These are phyloP conservation scores for Nomada hirtipes DNA, from an alignment of 2,888 invertebrate species.

Conservation along the genomic window DNA sequence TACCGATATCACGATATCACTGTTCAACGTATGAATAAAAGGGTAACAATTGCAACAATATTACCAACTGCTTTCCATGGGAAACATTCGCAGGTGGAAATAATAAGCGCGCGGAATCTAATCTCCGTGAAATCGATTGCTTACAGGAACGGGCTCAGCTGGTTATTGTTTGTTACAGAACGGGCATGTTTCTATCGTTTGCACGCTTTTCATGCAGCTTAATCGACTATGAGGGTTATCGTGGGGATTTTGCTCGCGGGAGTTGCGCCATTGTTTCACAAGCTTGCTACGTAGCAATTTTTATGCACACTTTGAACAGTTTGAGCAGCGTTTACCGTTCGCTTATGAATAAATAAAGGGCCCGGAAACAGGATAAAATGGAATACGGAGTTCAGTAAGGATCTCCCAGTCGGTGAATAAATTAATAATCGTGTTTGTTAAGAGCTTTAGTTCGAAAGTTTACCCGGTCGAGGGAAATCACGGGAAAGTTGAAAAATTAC, in stretches of 20 bases:
- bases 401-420: constrained; percentile 23
- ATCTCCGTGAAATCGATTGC: background rate
- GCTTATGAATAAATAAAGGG: constrained; percentile 32
- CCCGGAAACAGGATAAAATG: constrained; percentile 25
- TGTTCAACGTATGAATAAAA: no score
- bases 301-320: background rate
- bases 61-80: background rate
- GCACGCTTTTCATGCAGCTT: background rate
- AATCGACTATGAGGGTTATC: background rate
- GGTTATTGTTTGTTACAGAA: background rate
- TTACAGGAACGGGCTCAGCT: background rate
- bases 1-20: no score
- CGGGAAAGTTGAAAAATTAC: no score
- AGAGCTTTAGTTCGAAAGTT: background rate
- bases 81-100: background rate
- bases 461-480: background rate
- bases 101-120: background rate
- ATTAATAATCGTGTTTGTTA: constrained; percentile 3
- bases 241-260: background rate
- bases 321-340: background rate
- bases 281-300: background rate
- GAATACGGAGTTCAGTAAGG: constrained; percentile 1
- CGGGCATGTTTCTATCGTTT: background rate
- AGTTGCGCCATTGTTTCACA: background rate
- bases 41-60: background rate